Base-by-base conservation (phyloP, 2,113 vertebrate species). In the Uropsilus gracilis region DNA sequence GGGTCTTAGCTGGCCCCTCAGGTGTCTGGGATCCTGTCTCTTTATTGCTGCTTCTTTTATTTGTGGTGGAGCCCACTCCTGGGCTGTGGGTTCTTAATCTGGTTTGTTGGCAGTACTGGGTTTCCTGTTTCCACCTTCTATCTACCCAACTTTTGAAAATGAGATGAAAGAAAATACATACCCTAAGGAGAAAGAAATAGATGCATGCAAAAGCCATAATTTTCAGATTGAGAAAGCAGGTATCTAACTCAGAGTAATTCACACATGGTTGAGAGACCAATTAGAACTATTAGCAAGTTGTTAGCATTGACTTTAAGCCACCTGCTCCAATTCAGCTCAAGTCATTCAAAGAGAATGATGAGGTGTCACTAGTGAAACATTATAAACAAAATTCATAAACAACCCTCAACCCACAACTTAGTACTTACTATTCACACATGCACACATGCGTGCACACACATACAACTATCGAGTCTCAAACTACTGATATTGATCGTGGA, bases 181-280 rank as follows among this genome's bases (percentile, higher is more conserved):
- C 68, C 55, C 81, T 85, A 76, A 63, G 59, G 61, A 78, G 86
- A 96, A 84, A 57, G 44, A 94, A 72, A 83, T 28, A 72, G 73
- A 89, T 84, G 22, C 17, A 78, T 39, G 30, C 44, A 81, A 64
- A 48, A 92, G 80, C 50, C 53, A 17, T 48, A 55, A 71, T 72
- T 72, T 76, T 89, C 71, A 85, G 34, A 86, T 83, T 89, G 44
- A 91, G 76, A 91, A 84, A 84, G 69, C 48, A 34, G 55, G 50
- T 93, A 80, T 59, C 86, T 44, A n/a, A n/a, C n/a, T n/a, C n/a
- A n/a, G 68, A 90, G 89, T 86, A 94, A 94, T 93, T 96, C 86
- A 83, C 80, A 91, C 80, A 30, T 82, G 46, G 14, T 20, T 50
- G 84, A 94, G 89, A 96, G 86, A 69, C 81, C 81, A 87, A 64